Evolutionary conservation across 2,113 vertebrate genomes (phyloP), one percentile per base, ranked within the genome.

Genomic region (Elgaria multicarinata): DNA sequence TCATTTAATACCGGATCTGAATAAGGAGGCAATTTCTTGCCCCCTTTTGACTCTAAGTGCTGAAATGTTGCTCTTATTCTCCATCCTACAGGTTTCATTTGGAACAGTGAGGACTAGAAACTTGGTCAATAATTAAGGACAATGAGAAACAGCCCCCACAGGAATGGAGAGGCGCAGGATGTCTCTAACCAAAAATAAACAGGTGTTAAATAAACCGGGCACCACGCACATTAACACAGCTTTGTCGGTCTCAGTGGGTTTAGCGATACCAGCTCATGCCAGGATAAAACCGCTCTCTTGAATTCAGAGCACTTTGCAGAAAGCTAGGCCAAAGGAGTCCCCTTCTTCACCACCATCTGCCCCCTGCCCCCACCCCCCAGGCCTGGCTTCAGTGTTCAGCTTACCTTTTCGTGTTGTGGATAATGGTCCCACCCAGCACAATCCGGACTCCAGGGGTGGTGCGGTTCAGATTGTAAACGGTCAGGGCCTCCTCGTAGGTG

Each of bases 371-470:
- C 46, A 50, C 46, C 8, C 4, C 46, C 46, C 46, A 50, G 4
- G 3, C 8, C 8, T 3, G 3, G 42, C 28, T 10, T 50, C 20
- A 5, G 22, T 0, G 5, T 55, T 12, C 42, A 1, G 36, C 0
- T 91, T 93, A 99, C 99, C 99, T 99, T 93, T 96, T 98, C 0
- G 98, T 99, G 96, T 99, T 99, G 96, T 99, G 99, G 80, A 99
- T 97, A 0, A 95, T 97, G 90, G 98, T 99, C 2, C 99, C 99
- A 0, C 99, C 99, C 33, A 99, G 97, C 1, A 99, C 98, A 1
- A 99, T 96, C 6, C 99, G 98, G 50, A 99, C 98, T 0, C 98
- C 99, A 0, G 98, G 98, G 39, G 97, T 98, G 93, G 93, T 97
- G 22, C 98, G 98, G 96, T 99, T 99, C 89, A 99, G 97, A 95